Evolutionary conservation across 2,113 vertebrate genomes (phyloP).

Genomic region (Neolamprologus modestus): DNA sequence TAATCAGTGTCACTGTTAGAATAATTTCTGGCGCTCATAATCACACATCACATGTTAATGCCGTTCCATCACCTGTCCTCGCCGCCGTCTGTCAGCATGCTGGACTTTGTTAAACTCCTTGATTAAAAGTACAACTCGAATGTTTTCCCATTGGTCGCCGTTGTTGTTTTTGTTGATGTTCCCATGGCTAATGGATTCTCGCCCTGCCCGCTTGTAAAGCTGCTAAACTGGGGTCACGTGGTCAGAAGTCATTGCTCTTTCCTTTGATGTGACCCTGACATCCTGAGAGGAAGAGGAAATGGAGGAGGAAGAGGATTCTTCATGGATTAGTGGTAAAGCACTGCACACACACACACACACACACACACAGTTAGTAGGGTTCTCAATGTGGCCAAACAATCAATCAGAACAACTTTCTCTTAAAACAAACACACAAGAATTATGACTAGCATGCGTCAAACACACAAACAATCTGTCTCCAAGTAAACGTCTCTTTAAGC

Average conservation of each 20-base stretch:
- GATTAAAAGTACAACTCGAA: background rate
- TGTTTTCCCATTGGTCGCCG: background rate
- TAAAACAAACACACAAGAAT: background rate
- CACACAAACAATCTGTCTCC: background rate
- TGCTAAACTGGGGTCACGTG: constrained; percentile 33
- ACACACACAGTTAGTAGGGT: background rate
- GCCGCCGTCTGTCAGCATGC: background rate
- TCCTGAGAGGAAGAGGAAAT: constrained; percentile 69
- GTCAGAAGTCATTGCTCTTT: constrained; percentile 38
- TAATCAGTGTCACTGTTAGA: background rate
- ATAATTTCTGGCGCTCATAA: background rate
- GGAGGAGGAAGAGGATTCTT: constrained; percentile 62
- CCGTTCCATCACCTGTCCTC: background rate
- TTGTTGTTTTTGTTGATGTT: constrained; percentile 19
- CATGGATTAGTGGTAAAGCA: constrained; percentile 56
- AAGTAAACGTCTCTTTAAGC: background rate
- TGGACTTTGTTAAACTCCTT: background rate
- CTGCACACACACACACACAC: background rate
- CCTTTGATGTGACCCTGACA: constrained; percentile 69
- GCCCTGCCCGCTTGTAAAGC: constrained; percentile 40
- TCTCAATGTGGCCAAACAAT: background rate
- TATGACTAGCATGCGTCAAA: background rate
- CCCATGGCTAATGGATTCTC: constrained; percentile 61
- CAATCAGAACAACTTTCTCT: background rate
- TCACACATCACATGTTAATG: background rate